These are phyloP conservation scores for Palythoa grandis DNA, from an alignment of 92 coral and sea anemone species.

Conservation along the genomic window DNA sequence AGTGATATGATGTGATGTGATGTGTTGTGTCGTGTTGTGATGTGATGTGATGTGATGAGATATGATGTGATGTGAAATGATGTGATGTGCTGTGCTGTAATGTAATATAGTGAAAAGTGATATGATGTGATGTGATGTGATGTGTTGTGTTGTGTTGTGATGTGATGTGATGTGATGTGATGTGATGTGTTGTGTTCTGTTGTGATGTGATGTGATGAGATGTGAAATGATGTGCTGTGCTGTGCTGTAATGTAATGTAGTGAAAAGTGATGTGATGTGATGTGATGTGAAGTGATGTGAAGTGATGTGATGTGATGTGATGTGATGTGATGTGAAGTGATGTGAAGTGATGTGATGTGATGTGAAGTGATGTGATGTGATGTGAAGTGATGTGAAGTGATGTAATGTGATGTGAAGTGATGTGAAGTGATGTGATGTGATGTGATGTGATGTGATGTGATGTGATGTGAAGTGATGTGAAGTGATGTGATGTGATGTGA, in stretches of 20 bases:
- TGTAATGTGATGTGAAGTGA: conserved; percentile 1
- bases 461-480: background rate
- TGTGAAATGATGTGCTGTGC: too few species aligned
- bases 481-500: background rate
- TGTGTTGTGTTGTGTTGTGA: background rate
- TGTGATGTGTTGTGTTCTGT: background rate
- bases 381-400: background rate
- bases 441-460: conserved; percentile 10
- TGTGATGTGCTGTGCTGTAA: background rate
- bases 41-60: background rate
- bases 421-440: background rate
- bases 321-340: background rate
- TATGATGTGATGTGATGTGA: background rate
- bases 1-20: background rate
- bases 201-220: background rate
- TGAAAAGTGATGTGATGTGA: background rate
- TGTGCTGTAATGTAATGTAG: too few species aligned
- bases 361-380: background rate
- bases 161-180: conserved; percentile 10
- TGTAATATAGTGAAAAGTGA: too few species aligned
- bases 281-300: background rate
- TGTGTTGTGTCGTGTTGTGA: background rate
- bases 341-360: background rate
- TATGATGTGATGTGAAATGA: background rate
- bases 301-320: background rate